Evolutionary conservation across 1,140 invertebrate genomes (phyloP).

Genomic region (Psix sp.): DNA sequence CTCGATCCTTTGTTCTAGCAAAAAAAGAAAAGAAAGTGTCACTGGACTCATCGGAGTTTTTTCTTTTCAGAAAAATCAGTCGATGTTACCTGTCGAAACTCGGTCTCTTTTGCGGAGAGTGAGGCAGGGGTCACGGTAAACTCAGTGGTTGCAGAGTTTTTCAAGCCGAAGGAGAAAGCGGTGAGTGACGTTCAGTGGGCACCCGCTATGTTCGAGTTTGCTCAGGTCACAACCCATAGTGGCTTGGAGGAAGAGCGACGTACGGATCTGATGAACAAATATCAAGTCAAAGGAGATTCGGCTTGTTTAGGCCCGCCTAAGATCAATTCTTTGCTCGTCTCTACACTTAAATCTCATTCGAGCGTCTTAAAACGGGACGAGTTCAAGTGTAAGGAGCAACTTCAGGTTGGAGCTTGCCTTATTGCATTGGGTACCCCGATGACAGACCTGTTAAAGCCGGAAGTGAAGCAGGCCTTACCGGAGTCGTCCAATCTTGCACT

Average conservation of each 20-base stretch:
- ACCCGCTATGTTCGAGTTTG: constrained; percentile 15
- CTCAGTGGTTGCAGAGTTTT: neutral
- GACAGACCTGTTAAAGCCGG: constrained; percentile 30
- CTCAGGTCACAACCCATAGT: neutral
- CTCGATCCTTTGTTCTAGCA: constrained; percentile 8
- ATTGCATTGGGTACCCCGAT: constrained; percentile 25
- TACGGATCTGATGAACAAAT: neutral
- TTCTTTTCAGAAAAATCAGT: constrained; percentile 1
- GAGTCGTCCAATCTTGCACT: neutral
- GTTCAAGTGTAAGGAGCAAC: constrained; percentile 16
- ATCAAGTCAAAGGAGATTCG: neutral
- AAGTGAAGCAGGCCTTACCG: constrained; percentile 1
- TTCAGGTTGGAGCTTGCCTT: constrained; percentile 21
- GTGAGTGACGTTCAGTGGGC: constrained; percentile 8
- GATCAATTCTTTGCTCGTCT: constrained; percentile 2
- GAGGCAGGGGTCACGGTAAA: neutral
- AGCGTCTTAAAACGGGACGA: constrained; percentile 25
- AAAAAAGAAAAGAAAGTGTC: too few species aligned
- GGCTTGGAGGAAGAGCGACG: constrained; percentile 10
- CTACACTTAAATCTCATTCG: neutral
- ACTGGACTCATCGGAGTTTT: too few species aligned
- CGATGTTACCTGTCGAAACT: neutral
- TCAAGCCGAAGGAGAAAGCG: constrained; percentile 10
- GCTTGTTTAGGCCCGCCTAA: constrained; percentile 7
- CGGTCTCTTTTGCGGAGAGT: neutral